These are phyloP conservation scores for Passer montanus DNA, from an alignment of 2,113 vertebrate species.

Conservation along the genomic window DNA sequence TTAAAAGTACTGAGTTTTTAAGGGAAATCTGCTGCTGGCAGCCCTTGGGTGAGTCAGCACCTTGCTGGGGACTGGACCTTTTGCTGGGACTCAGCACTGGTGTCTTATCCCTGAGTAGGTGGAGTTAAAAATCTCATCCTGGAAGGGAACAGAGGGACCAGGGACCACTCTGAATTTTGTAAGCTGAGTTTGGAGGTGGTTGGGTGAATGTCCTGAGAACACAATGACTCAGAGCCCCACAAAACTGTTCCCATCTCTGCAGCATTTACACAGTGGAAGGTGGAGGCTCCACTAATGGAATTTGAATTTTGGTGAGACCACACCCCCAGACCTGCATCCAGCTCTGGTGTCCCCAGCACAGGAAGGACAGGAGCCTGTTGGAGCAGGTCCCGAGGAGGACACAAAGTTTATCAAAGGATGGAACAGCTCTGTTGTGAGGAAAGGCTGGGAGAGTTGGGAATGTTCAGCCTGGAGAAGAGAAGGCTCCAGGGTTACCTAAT, in stretches of 20 bases:
- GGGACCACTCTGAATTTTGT: no score
- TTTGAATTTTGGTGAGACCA: accelerated
- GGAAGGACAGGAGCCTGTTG: not conserved
- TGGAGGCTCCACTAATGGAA: not conserved
- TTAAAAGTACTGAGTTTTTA: not conserved
- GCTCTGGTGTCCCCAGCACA: not conserved
- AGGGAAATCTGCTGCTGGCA: not conserved
- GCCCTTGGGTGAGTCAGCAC: not conserved
- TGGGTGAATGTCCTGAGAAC: not conserved
- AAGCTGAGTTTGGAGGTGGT: not conserved
- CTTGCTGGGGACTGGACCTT: not conserved
- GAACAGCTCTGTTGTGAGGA: not conserved
- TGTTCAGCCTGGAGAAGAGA: not conserved
- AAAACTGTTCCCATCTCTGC: not conserved
- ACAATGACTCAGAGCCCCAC: not conserved
- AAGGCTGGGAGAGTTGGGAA: not conserved
- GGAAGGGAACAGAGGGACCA: not conserved
- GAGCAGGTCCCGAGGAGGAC: not conserved
- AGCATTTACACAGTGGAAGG: accelerated
- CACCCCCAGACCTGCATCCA: not conserved
- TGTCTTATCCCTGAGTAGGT: not conserved
- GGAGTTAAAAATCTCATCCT: not conserved
- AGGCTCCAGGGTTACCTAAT: not conserved
- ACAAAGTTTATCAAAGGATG: not conserved
- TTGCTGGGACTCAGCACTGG: accelerated